Evolutionary conservation across 2,113 vertebrate species (phyloP), one percentile per base, ranked within the genome.

Genomic region (Choloepus hoffmanni): DNA sequence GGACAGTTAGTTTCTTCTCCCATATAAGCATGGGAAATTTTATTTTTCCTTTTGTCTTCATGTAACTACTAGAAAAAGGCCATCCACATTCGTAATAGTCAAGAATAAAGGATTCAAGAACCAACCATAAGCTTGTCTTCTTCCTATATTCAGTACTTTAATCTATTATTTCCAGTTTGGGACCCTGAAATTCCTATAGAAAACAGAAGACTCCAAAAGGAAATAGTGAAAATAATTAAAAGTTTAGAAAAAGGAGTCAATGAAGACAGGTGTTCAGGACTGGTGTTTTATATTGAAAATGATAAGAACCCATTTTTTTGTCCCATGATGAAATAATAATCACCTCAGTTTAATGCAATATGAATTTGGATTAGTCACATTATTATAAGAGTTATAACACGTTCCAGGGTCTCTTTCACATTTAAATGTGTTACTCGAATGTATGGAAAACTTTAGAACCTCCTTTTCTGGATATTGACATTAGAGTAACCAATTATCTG

Each of bases 211-310:
- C 55, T 85, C 60, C 5, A 19, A 78, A 86, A 79, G 3, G 43
- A 94, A 96, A 40, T 55, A 81, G 4, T 10, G 14, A 95, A 96
- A 67, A 62, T 89, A 92, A 74, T 63, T 43, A 45, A 63, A 94
- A 60, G 3, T 84, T 87, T 94, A 87, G 79, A 40, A 72, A 72
- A 74, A 68, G 15, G 12, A 95, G 10, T 65, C 77, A 85, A 5
- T 40, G 40, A 73, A 16, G 33, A 60, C 21, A 65, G 30, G 72
- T 76, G 26, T 91, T 85, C 30, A 68, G 72, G 26, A 43, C 36
- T 89, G 50, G 0, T 88, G 3, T 72, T 85, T 92, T 60, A 63
- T 94, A 74, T 79, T 84, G 43, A 62, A 86, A 82, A 45, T 28
- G 48, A 26, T 65, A 87, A 90, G 53, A 67, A 73, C 70, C 28